Evolutionary conservation across 2,113 vertebrate species (phyloP), one percentile per base, ranked within the genome.

Genomic region (Phalacrocorax brasilianus): DNA sequence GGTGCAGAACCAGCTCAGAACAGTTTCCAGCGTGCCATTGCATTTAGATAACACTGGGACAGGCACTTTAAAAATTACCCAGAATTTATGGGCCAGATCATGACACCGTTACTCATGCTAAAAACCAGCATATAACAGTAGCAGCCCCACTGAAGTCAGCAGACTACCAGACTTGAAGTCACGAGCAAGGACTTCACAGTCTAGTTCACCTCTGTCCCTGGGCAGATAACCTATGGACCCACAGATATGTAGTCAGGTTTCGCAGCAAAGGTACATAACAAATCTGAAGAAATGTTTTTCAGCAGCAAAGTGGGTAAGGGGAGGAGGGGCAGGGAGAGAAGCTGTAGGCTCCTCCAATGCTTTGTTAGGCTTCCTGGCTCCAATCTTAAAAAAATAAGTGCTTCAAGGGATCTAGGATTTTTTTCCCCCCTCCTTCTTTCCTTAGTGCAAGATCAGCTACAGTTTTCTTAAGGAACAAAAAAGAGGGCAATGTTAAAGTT

Each of bases 51-150:
- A 88, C 4, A 6, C 1, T 70, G 65, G 71, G 90, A 84, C 85
- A 86, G 92, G 85, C 79, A 88, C 73, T 96, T 84, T 58, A 86
- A 76, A 93, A 94, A 95, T 75, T 6, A 30, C 65, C 58, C 27
- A 3, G 82, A 28, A 94, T 93, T 93, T 91, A 88, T 80, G 79
- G 72, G 75, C 85, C 47, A 72, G 18, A 4, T 20, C 35, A 0
- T 71, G 88, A 66, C 82, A 92, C 82, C 58, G 77, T 89, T 61
- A 71, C 22, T 95, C 68, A 56, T 16, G 79, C 42, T 94, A 88
- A 77, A 91, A 80, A 52, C 13, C 44, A 58, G 47, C 5, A 6
- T 52, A 1, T 4, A 68, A 15, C 1, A 0, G 66, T 18, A 21
- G 73, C 80, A 89, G 76, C 50, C 55, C 28, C 8, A 8, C 61